Conservation (phyloP, 2,888 invertebrate genomes). For the Morinoia aosen region DNA sequence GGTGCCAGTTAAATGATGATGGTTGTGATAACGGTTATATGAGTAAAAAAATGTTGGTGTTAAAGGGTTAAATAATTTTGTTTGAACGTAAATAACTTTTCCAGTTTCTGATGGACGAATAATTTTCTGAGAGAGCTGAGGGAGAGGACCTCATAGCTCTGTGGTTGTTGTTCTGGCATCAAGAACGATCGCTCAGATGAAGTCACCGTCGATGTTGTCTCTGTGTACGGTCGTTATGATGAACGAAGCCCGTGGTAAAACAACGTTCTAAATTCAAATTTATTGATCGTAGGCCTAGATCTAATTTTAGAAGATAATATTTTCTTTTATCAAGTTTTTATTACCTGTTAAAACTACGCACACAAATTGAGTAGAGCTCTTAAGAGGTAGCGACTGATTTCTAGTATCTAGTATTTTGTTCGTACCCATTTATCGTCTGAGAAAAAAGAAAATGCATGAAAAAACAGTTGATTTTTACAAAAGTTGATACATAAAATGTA, state of each 20-base stretch:
- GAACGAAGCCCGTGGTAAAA: neutral
- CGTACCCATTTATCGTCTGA: no score
- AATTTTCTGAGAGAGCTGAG: neutral
- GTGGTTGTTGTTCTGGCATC: no score
- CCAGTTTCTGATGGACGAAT: no score
- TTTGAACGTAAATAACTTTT: no score
- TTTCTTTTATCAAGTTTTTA: neutral
- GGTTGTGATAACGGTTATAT: no score
- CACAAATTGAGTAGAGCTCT: neutral
- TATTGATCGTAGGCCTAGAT: neutral
- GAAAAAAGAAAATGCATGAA: no score
- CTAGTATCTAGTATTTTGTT: no score
- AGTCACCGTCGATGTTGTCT: neutral
- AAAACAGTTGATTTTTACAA: no score
- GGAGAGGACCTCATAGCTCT: no score
- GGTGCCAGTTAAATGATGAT: no score
- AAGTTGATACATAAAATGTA: no score
- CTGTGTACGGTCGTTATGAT: neutral
- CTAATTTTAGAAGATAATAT: neutral
- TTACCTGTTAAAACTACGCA: neutral
- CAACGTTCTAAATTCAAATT: neutral
- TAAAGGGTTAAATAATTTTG: constrained; percentile 78
- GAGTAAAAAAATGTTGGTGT: no score
- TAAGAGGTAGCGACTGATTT: neutral
- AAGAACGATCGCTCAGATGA: neutral